phyloP scores from a whole-genome alignment of 2,797 vertebrate species.

The Gobionotothen gibberifrons region DNA sequence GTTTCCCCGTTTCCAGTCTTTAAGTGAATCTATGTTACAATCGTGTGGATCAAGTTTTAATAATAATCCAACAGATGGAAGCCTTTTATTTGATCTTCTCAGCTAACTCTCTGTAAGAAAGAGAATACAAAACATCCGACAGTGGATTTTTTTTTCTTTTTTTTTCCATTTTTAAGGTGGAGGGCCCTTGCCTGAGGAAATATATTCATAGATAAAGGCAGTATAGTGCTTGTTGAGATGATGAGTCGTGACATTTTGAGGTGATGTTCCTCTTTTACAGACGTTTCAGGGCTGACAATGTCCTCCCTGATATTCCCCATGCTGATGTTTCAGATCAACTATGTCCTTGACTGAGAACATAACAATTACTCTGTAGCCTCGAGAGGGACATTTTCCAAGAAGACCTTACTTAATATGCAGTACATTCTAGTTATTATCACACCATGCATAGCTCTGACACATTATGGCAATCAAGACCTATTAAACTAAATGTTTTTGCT shows the following conservation, averaged over 20 bases:
- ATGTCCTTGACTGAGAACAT: constrained; percentile 33
- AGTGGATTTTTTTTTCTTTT: background rate
- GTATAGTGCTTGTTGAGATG: constrained; percentile 19
- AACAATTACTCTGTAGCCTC: constrained; percentile 3
- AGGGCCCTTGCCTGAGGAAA: background rate
- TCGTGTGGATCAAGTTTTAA: background rate
- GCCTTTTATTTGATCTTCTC: background rate
- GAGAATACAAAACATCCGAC: background rate
- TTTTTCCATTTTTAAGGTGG: background rate
- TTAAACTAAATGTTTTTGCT: too few species aligned
- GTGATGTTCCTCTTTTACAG: constrained; percentile 24
- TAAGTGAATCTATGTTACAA: background rate
- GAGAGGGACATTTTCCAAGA: constrained; percentile 24
- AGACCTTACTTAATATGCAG: constrained; percentile 4
- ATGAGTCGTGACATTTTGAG: constrained; percentile 30
- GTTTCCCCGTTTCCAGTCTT: background rate
- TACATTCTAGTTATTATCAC: constrained; percentile 21
- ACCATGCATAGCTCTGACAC: constrained; percentile 1
- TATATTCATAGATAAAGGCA: constrained; percentile 4
- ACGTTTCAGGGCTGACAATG: constrained; percentile 4
- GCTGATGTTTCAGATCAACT: constrained; percentile 9
- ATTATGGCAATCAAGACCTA: background rate
- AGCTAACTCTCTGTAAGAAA: background rate
- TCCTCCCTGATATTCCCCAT: background rate
- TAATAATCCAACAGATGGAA: background rate